phyloP scores from a whole-genome alignment of 2,797 vertebrate genomes.

The Bradypodion pumilum region DNA sequence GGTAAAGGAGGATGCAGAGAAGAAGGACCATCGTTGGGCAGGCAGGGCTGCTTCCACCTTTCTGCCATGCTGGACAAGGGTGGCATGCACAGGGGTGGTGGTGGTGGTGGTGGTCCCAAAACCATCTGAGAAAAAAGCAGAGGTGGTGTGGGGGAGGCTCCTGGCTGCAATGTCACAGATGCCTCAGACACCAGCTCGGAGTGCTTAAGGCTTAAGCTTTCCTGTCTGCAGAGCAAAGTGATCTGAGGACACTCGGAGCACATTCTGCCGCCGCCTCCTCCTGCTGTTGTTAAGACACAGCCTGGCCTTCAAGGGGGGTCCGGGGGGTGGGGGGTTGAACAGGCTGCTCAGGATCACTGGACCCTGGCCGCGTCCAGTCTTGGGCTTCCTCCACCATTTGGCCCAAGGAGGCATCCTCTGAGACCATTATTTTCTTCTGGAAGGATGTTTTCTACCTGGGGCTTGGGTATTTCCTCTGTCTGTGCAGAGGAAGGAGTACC shows the following conservation, averaged over 20 bases:
- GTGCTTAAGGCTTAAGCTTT: conserved; percentile 51
- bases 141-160: not conserved
- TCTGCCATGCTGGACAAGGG: not conserved
- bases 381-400: not conserved
- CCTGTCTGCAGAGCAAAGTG: conserved; percentile 47
- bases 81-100: no score
- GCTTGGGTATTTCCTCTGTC: not conserved
- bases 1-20: no score
- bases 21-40: no score
- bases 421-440: no score
- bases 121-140: fast-evolving
- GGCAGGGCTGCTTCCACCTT: not conserved
- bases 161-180: not conserved
- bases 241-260: conserved; percentile 18
- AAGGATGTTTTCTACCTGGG: not conserved
- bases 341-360: no score
- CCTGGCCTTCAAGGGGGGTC: no score
- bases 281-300: fast-evolving
- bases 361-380: not conserved
- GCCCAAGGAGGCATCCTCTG: not conserved
- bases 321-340: not conserved
- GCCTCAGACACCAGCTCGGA: conserved; percentile 38
- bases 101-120: no score
- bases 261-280: not conserved
- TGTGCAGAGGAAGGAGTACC: not conserved